phyloP scores from a whole-genome alignment of 2,888 invertebrate species.

The Drosophila mimica region DNA sequence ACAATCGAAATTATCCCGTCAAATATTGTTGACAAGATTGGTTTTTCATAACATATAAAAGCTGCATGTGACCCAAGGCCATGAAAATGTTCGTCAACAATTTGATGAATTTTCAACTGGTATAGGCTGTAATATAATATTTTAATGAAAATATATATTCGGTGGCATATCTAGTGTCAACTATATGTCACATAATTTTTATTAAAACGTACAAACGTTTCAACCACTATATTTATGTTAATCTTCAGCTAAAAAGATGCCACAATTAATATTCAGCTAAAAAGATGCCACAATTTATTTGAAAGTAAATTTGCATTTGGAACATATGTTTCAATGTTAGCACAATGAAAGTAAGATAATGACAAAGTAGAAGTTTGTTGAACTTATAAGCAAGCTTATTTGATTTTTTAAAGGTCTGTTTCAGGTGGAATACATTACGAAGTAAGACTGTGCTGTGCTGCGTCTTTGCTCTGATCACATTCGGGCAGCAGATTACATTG shows the following conservation, averaged over 20 bases:
- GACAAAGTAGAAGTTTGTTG: neutral
- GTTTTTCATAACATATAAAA: neutral
- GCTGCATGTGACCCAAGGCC: neutral
- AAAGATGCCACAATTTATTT: neutral
- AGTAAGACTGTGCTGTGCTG: neutral
- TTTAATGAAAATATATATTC: neutral
- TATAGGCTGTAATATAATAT: neutral
- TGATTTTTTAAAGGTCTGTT: neutral
- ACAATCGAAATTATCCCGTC: neutral
- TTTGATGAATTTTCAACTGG: neutral
- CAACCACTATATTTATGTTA: neutral
- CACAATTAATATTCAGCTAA: neutral
- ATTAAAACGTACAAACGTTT: neutral
- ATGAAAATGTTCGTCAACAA: neutral
- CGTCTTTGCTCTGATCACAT: neutral
- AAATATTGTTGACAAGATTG: constrained; percentile 1
- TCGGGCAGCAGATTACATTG: neutral
- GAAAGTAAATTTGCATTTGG: neutral
- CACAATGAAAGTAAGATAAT: neutral
- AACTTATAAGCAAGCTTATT: neutral
- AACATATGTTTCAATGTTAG: neutral
- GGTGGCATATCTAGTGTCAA: neutral
- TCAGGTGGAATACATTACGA: neutral
- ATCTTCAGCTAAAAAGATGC: neutral
- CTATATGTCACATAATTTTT: neutral